These are phyloP conservation scores for Spialia ferax DNA, from an alignment of 2,888 invertebrate genomes.

Conservation along the genomic window DNA sequence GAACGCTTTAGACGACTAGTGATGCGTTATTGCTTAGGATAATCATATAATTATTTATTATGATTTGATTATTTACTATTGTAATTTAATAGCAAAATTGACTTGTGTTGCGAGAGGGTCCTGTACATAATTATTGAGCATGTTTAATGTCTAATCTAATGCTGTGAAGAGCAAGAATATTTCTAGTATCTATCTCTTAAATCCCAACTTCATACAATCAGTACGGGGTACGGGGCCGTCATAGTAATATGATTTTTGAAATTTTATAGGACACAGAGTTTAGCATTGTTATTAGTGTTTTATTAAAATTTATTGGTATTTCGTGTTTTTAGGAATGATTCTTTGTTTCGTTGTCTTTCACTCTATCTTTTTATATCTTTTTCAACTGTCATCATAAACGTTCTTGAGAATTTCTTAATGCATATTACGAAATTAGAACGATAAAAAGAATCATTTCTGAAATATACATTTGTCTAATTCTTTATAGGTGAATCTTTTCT, in stretches of 20 bases:
- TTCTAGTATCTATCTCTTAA: background rate
- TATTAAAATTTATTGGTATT: constrained; percentile 21
- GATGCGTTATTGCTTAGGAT: constrained; percentile 28
- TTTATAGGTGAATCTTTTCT: constrained; percentile 41
- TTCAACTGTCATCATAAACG: constrained; percentile 2
- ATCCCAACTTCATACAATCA: background rate
- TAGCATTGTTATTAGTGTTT: constrained; percentile 38
- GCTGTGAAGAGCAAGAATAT: too few species aligned
- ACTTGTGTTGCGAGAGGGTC: constrained; percentile 17
- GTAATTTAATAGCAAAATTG: constrained; percentile 25
- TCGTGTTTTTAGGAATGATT: constrained; percentile 21
- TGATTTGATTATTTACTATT: constrained; percentile 22
- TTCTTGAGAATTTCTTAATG: background rate
- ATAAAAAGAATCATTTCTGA: constrained; percentile 8
- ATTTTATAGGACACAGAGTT: constrained; percentile 35
- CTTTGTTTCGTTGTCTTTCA: background rate
- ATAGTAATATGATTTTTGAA: constrained; percentile 13
- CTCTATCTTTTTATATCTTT: background rate
- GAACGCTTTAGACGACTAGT: constrained; percentile 25
- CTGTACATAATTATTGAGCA: constrained; percentile 6
- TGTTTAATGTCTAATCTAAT: too few species aligned
- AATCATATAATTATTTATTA: constrained; percentile 8
- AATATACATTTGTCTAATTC: constrained; percentile 14
- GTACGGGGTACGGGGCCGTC: constrained; percentile 25
- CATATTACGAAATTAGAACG: background rate